A percentile compares a stretch with the other conserved stretches of the same genome.
phyloP scores from a whole-genome alignment of 2,113 vertebrate species.

The Thamnophis sirtalis region DNA sequence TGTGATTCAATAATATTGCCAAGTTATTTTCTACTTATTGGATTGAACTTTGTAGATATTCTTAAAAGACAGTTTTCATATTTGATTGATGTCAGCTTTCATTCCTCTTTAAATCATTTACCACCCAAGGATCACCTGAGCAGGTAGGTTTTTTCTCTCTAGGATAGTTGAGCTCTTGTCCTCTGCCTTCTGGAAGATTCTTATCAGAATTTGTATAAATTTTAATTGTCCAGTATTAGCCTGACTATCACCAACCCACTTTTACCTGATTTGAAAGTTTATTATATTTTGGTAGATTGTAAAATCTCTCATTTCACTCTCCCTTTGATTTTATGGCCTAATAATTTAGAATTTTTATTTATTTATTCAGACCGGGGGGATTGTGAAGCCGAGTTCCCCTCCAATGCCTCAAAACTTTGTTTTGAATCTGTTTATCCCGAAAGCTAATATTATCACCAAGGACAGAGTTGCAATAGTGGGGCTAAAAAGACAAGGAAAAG shows the following conservation, averaged over 20 bases:
- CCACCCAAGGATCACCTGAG: not conserved
- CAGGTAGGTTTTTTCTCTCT: not conserved
- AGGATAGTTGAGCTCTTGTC: not conserved
- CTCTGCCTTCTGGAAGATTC: not conserved
- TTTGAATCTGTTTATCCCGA: not conserved
- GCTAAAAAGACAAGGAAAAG: not conserved
- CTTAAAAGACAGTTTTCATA: not conserved
- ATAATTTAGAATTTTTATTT: not conserved
- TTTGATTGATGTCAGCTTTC: not conserved
- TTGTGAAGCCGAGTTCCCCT: not conserved
- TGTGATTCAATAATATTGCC: not conserved
- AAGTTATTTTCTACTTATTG: not conserved
- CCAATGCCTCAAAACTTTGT: not conserved
- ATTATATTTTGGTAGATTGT: not conserved
- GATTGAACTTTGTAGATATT: not conserved
- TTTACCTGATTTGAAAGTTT: not conserved
- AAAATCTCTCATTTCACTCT: not conserved
- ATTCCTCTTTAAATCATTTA: not conserved
- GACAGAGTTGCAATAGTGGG: not conserved
- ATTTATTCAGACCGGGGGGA: not conserved
- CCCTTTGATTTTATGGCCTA: not conserved
- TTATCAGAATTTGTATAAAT: not conserved
- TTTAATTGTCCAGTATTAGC: not conserved
- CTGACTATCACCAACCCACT: not conserved
- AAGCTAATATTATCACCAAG: not conserved